Evolutionary conservation across 2,888 invertebrate species (phyloP), one percentile per base, ranked within the genome.

Genomic region (Lasiommata megera): DNA sequence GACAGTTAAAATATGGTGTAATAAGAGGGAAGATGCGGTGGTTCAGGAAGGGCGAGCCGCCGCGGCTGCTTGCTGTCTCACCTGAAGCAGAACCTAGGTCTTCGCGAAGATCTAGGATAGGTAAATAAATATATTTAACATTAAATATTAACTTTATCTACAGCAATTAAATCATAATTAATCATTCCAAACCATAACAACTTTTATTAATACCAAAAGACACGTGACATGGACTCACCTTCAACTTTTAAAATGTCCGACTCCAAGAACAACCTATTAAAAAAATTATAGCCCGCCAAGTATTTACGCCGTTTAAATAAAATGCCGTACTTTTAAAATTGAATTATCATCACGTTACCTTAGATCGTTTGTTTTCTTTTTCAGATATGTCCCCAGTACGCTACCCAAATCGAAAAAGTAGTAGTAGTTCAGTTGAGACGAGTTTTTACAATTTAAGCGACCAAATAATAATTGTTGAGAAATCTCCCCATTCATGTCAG

Each of bases 1-100:
- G 14, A 46, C 55, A 58, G 36, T 14, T 14, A 40, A 9, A 63
- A 61, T 12, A 66, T 66, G 66, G 62, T 58, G 28, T 66, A 64
- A 52, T 6, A 7, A 59, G 41, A 44, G 56, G 48, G 62, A 79
- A 79, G 72, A 94, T 94, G 94, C 93, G 94, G 89, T 94, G 94
- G 94, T 94, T 94, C 89, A 93, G 92, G 81, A 92, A 92, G 73
- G 93, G 93, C 76, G 94, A 93, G 83, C 92, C 94, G 77, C 94
- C 94, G 70, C 92, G 93, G 83, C 92, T 94, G 74, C 89, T 94
- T 65, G 94, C 94, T 82, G 91, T 94, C 63, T 94, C 94, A 64
- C 94, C 94, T 67, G 92, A 88, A 68, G 82, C 92, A 71, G 91
- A 93, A 75, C 77, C 82, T 64, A 77, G 82, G 29, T 70, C 85